phyloP scores from a whole-genome alignment of 2,888 invertebrate genomes.

The Theristus sp. region DNA sequence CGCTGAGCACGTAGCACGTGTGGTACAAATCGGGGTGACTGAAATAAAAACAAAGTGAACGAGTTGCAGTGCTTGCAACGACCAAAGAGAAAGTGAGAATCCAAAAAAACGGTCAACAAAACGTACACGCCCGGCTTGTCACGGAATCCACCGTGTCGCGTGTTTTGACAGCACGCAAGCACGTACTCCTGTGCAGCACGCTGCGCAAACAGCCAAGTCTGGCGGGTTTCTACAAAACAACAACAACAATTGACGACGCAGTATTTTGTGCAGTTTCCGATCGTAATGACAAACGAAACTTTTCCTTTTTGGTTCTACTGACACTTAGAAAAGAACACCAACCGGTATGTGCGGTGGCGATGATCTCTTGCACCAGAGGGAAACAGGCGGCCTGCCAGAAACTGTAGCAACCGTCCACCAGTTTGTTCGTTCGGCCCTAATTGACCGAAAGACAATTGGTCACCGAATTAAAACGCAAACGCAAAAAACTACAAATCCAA shows the following conservation, averaged over 20 bases:
- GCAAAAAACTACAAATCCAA: no score
- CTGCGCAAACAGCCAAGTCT: background rate
- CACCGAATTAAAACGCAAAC: no score
- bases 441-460: background rate
- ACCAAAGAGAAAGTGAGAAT: background rate
- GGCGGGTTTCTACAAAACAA: background rate
- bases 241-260: no score
- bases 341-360: background rate
- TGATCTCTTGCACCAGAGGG: conserved; percentile 58
- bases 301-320: no score
- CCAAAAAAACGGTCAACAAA: background rate
- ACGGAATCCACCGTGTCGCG: conserved; percentile 58
- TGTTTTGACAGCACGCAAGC: conserved; percentile 70
- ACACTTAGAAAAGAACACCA: background rate
- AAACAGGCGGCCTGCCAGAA: conserved; percentile 95
- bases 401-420: conserved; percentile 95
- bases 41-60: conserved; percentile 89
- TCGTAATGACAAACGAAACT: no score
- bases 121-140: conserved; percentile 89
- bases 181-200: conserved; percentile 74
- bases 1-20: conserved; percentile 86
- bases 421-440: conserved; percentile 82
- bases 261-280: no score
- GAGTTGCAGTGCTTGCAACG: conserved; percentile 55
- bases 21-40: conserved; percentile 80